phyloP scores from a whole-genome alignment of 2,113 vertebrate species.

The Grammomys dolichurus region DNA sequence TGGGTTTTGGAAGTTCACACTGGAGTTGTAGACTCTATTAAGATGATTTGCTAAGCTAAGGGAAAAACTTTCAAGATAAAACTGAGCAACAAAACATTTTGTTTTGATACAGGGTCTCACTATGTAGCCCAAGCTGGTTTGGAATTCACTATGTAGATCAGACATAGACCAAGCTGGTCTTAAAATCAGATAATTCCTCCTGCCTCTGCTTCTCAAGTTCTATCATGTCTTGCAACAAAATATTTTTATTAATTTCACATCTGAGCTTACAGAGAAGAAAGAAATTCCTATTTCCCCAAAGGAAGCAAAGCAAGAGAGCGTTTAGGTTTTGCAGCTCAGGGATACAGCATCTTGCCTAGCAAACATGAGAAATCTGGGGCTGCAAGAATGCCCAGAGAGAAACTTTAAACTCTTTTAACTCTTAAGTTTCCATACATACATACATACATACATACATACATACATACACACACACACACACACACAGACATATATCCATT shows the following conservation, averaged over 20 bases:
- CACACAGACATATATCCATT: too few species aligned
- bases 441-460: too few species aligned
- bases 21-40: slow-evolving; percentile 20
- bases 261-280: slow-evolving; percentile 32
- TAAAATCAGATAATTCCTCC: neutral
- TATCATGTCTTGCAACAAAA: neutral
- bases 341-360: neutral
- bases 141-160: neutral
- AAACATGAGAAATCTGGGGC: neutral
- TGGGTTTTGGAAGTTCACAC: neutral
- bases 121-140: neutral
- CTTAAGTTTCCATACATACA: too few species aligned
- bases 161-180: neutral
- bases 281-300: neutral
- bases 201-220: neutral
- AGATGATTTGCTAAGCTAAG: neutral
- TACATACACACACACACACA: too few species aligned
- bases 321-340: neutral
- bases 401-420: too few species aligned
- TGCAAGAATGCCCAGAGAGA: too few species aligned
- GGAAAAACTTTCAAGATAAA: slow-evolving; percentile 35
- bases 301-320: neutral
- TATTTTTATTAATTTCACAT: neutral
- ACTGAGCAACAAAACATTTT: neutral
- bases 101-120: neutral